Conservation (phyloP, 2,113 vertebrate genomes). For the Epinephelus lanceolatus region DNA sequence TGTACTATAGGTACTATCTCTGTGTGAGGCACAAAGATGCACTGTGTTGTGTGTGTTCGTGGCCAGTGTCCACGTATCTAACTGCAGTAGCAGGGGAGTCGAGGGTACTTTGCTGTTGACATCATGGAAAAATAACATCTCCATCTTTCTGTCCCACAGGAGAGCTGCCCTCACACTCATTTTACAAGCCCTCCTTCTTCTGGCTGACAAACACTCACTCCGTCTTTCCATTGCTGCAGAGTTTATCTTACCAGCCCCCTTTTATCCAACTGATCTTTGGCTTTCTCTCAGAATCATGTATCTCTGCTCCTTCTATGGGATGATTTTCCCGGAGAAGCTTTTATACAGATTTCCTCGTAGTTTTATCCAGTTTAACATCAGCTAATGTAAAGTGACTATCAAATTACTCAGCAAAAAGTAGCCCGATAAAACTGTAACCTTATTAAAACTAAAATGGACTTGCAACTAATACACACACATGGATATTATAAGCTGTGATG, state of each 20-base stretch:
- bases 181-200: slow-evolving; percentile 39
- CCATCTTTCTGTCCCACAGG: slow-evolving; percentile 30
- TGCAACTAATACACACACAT: not conserved
- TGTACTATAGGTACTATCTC: not conserved
- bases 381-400: not conserved
- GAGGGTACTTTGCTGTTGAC: slow-evolving; percentile 43
- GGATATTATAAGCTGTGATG: not conserved
- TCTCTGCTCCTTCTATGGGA: not conserved
- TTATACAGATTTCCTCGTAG: not conserved
- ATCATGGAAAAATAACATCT: slow-evolving; percentile 69
- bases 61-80: slow-evolving; percentile 4
- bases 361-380: not conserved
- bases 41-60: not conserved
- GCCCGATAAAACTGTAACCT: not conserved
- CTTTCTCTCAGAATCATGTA: slow-evolving; percentile 4
- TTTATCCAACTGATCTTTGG: slow-evolving; percentile 28
- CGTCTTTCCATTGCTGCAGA: not conserved
- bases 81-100: slow-evolving; percentile 35
- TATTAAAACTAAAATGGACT: not conserved
- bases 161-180: slow-evolving; percentile 5
- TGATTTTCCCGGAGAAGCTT: slow-evolving; percentile 1
- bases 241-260: slow-evolving; percentile 16
- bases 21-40: not conserved
- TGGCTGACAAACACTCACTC: slow-evolving; percentile 27
- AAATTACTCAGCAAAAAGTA: not conserved